A percentile compares a stretch with the other conserved stretches of the same genome.
Conservation (phyloP, 2,797 vertebrate genomes). For the Anguilla megastoma region DNA sequence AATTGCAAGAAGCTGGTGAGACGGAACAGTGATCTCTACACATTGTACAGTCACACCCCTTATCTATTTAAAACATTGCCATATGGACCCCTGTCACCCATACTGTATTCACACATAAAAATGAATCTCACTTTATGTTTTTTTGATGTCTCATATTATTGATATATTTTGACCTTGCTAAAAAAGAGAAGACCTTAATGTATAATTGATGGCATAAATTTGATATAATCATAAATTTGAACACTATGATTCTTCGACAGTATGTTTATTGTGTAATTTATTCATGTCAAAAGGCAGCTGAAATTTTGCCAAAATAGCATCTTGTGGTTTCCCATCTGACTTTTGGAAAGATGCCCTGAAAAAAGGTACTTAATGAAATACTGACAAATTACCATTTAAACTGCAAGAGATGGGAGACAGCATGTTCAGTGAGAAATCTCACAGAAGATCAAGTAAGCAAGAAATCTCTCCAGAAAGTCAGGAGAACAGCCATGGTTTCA, state of each 20-base stretch:
- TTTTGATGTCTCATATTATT: neutral
- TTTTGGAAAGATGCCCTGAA: neutral
- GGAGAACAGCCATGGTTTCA: neutral
- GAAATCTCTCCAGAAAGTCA: neutral
- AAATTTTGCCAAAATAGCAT: neutral
- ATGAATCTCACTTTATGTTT: neutral
- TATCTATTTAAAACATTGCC: conserved; percentile 13
- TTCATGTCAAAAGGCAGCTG: neutral
- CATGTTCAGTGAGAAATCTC: neutral
- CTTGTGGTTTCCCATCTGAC: neutral
- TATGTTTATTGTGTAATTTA: neutral
- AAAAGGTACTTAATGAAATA: neutral
- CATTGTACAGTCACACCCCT: conserved; percentile 19
- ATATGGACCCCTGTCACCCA: neutral
- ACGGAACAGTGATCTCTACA: neutral
- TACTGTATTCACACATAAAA: neutral
- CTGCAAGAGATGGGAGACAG: neutral
- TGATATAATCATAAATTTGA: neutral
- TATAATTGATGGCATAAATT: neutral
- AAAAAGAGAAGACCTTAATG: neutral
- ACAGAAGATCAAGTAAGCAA: neutral
- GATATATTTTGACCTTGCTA: neutral
- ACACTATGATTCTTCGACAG: neutral
- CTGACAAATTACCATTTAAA: neutral
- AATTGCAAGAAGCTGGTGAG: conserved; percentile 2